Evolutionary conservation across 2,888 invertebrate genomes (phyloP), one percentile per base, ranked within the genome.

Genomic region (Autographa pulchrina): DNA sequence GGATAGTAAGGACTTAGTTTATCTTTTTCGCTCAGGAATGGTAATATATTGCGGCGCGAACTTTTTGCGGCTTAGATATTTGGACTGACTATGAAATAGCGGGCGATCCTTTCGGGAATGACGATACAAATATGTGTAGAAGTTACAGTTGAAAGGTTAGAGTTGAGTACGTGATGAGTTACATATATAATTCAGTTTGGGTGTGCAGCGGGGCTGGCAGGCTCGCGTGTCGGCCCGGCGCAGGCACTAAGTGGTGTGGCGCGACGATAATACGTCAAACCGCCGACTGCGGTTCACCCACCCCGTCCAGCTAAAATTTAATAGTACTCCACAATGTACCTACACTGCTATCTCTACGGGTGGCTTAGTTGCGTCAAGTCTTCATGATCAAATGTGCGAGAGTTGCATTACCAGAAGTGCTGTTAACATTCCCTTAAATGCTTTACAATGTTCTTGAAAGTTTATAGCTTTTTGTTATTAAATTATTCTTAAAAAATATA

Each of bases 251-350:
- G 91, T 90, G 92, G 88, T 87, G 85, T 83, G 88, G 86, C 85
- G 88, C 90, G 89, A 89, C 88, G 90, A 89, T 92, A 92, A 92
- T 92, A 92, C 89, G 92, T 92, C 92, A 92, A 92, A 92, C 91
- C 91, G 85, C 91, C 85, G 88, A 77, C 88, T 89, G 91, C 86
- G 90, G 91, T 88, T 82, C 84, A 83, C 77, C 85, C 82, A 84
- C 85, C 83, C 85, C 82, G 85, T 74, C 85, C 85, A 82, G 83
- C 87, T 85, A 80, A 88, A 91, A 92, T 92, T 91, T 89, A 92
- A 90, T 90, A 88, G 86, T 83, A 84, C 88, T 85, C 78, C 82
- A 80, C 72, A 75, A 56, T 25, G 62, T 71, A 81, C 69, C 69
- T 72, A 62, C 63, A 48, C 56, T 71, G 71, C 65, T 83, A 64